Evolutionary conservation across 1,140 invertebrate genomes (phyloP).

Genomic region (Radopholus similis): DNA sequence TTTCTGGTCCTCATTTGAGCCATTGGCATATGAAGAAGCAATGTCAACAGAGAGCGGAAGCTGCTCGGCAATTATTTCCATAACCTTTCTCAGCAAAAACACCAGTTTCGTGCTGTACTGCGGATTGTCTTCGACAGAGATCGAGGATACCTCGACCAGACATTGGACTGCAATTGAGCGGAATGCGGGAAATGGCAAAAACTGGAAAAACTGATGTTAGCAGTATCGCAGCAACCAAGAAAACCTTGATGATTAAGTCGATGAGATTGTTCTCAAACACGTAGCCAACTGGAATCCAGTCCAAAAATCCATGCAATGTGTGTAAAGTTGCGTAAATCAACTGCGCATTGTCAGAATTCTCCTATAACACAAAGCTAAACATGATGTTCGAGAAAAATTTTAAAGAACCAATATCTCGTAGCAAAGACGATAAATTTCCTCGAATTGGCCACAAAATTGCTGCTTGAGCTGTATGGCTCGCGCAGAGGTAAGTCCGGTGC

Average conservation of each 20-base stretch:
- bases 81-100: constrained; percentile 41
- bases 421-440: constrained; percentile 93
- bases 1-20: constrained; percentile 92
- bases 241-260: constrained; percentile 73
- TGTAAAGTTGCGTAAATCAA: constrained; percentile 75
- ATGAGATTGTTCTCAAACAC: constrained; percentile 99
- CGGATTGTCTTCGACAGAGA: constrained; percentile 38
- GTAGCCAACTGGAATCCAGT: constrained; percentile 98
- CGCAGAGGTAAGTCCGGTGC: constrained; percentile 88
- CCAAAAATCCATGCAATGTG: constrained; percentile 90
- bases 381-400: constrained; percentile 23
- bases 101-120: constrained; percentile 29
- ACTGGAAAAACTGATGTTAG: constrained; percentile 66
- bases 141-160: constrained; percentile 82
- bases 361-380: constrained; percentile 62
- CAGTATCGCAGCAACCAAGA: not conserved
- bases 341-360: constrained; percentile 76
- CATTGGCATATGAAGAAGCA: constrained; percentile 77
- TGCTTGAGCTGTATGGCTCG: constrained; percentile 99
- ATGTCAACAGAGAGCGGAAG: constrained; percentile 38
- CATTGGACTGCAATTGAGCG: constrained; percentile 96
- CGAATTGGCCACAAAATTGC: constrained; percentile 99
- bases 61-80: constrained; percentile 31
- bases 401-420: constrained; percentile 90
- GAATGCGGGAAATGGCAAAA: constrained; percentile 93